Evolutionary conservation across 2,797 vertebrate species (phyloP), one percentile per base, ranked within the genome.

Genomic region (Sitta carolinensis): DNA sequence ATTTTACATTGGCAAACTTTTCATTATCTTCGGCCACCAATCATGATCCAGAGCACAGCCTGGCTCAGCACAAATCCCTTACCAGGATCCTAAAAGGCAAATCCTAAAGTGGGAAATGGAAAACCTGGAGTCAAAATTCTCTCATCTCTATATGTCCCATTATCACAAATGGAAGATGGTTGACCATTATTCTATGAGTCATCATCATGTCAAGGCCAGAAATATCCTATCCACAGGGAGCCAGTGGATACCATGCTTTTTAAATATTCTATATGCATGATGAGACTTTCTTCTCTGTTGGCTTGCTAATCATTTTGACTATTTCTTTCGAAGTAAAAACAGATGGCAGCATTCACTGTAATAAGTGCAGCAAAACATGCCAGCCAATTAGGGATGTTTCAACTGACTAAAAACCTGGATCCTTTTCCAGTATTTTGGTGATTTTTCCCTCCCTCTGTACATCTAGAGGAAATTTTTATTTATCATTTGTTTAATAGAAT

Each of bases 301-400:
- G 66, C 84, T 88, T 95, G 82, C 69, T 97, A 96, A 95, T 94
- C 50, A 8, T 91, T 91, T 76, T 69, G 45, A 88, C 80, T 90
- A 18, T 91, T 96, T 93, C 91, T 94, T 96, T 91, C 96, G 89
- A 96, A 93, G 77, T 86, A 94, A 93, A 93, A 96, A 96, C 96
- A 96, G 96, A 95, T 96, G 95, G 94, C 87, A 94, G 70, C 70
- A 90, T 96, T 95, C 83, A 76, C 83, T 84, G 83, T 91, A 96
- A 57, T 86, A 96, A 94, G 70, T 74, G 85, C 85, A 91, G 83
- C 61, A 92, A 94, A 96, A 84, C 94, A 88, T 68, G 85, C 92
- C 85, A 94, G 85, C 85, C 95, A 96, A 93, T 96, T 96, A 95
- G 59, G 40, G 63, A 84, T 74, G 77, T 85, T 96, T 94, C 63